Evolutionary conservation across 1,140 invertebrate genomes (phyloP), one percentile per base, ranked within the genome.

Genomic region (Forficula auricularia): DNA sequence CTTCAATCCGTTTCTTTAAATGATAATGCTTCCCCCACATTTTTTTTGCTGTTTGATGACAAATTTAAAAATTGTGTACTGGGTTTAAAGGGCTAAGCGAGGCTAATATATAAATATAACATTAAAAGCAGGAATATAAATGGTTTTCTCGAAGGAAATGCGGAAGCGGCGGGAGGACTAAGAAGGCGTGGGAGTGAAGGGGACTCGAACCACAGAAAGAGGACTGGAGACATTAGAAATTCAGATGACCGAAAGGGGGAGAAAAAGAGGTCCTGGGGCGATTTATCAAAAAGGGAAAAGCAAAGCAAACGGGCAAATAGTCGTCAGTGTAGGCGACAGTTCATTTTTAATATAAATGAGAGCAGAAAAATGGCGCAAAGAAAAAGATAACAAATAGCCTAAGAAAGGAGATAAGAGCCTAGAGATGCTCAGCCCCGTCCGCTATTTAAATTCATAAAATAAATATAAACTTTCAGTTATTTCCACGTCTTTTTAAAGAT

Each of bases 281-380:
- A 42, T 42, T 35, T 30, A 42, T 42, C 40, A 42, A 14, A 43
- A 43, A 31, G 40, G 30, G 37, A 38, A 38, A 18, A 20, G 18
- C 7, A 20, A 20, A 38, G 37, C 12, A 38, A 12, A 8, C 37
- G 37, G 37, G 37, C 18, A 38, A 38, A 19, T 19, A 38, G 19
- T 30, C 40, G n/a, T 42, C 46, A 44, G 36, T 50, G 48, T 20
- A 18, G 20, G 42, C 32, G 48, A 50, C 48, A 48, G 48, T 50
- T 50, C 48, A 50, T 50, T 50, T 50, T 45, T 48, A 45, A 50
- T 42, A 48, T 43, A 50, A 48, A 50, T 46, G 44, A 43, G 40
- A 36, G 22, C 22, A 27, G 22, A 27, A 27, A 27, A 27, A 27
- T 27, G 10, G 22, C 22, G 22, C 22, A 27, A 27, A 27, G 22